Conservation (phyloP, 2,797 vertebrate genomes). For the Danio aesculapii region DNA sequence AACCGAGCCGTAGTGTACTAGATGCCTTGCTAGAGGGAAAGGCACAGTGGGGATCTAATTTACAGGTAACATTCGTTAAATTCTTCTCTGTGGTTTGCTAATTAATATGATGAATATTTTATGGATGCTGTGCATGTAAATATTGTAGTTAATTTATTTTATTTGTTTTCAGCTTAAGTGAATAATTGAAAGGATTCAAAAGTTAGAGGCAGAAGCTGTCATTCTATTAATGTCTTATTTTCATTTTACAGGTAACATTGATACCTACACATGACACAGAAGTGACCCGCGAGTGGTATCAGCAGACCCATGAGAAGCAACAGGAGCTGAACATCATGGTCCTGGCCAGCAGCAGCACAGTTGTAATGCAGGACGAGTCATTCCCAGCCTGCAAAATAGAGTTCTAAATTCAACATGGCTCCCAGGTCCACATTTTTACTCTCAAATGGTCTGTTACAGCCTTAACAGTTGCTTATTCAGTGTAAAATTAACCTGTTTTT, state of each 20-base stretch:
- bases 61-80: conserved; percentile 83
- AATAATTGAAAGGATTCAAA: not conserved
- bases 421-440: conserved; percentile 59
- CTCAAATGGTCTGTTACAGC: conserved; percentile 47
- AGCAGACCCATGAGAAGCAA: conserved; percentile 97
- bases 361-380: conserved; percentile 99
- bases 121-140: not conserved
- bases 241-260: conserved; percentile 88
- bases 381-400: conserved; percentile 99
- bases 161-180: not conserved
- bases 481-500: conserved; percentile 23
- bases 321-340: conserved; percentile 98
- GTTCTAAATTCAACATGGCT: conserved; percentile 81
- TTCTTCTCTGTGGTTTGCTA: not conserved
- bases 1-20: conserved; percentile 91
- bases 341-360: conserved; percentile 98
- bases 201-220: not conserved
- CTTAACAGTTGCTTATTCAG: conserved; percentile 55
- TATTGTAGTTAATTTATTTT: not conserved
- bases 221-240: conserved; percentile 4
- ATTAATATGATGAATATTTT: not conserved
- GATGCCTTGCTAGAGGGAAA: conserved; percentile 96
- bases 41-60: conserved; percentile 96
- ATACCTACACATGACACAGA: conserved; percentile 98
- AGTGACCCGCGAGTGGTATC: conserved; percentile 98